A percentile compares a stretch with the other conserved stretches of the same genome.
phyloP scores from a whole-genome alignment of 2,888 invertebrate species.

The Nephrocerus scutellatus region DNA sequence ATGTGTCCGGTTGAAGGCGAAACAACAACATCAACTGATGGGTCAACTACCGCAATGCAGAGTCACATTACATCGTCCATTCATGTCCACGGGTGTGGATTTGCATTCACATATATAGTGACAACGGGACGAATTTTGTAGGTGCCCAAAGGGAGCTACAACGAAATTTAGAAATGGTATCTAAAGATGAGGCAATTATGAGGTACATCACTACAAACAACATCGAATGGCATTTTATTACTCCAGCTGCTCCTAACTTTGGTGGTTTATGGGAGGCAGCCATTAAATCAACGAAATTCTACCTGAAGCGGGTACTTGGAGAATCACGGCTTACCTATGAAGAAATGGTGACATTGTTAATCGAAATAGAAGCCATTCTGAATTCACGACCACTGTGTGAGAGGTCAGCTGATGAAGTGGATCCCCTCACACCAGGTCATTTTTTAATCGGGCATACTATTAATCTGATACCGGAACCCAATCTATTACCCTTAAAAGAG shows the following conservation, averaged over 20 bases:
- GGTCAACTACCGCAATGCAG: not conserved
- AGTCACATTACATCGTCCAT: not conserved
- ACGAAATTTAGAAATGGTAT: slow-evolving; percentile 4
- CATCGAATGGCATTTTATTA: slow-evolving; percentile 16
- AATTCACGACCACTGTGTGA: slow-evolving; percentile 10
- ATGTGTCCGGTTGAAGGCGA: not conserved
- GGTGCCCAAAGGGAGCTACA: not conserved
- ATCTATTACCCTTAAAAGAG: slow-evolving; percentile 1
- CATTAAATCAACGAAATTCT: slow-evolving; percentile 7
- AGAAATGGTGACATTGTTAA: slow-evolving; percentile 10
- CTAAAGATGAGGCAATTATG: no score
- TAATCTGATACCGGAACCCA: slow-evolving; percentile 13
- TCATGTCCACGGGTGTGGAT: not conserved
- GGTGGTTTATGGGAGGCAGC: slow-evolving; percentile 11
- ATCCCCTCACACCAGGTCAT: slow-evolving; percentile 8
- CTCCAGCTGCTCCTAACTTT: slow-evolving; percentile 14
- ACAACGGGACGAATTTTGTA: not conserved
- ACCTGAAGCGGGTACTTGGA: slow-evolving; percentile 9
- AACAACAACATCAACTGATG: not conserved
- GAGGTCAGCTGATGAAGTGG: not conserved
- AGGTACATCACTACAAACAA: no score
- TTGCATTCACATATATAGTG: not conserved
- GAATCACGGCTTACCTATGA: slow-evolving; percentile 7
- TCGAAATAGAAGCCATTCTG: slow-evolving; percentile 8
- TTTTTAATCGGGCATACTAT: slow-evolving; percentile 17